Evolutionary conservation across 2,113 vertebrate genomes (phyloP).

Genomic region (Pseudopipra pipra): DNA sequence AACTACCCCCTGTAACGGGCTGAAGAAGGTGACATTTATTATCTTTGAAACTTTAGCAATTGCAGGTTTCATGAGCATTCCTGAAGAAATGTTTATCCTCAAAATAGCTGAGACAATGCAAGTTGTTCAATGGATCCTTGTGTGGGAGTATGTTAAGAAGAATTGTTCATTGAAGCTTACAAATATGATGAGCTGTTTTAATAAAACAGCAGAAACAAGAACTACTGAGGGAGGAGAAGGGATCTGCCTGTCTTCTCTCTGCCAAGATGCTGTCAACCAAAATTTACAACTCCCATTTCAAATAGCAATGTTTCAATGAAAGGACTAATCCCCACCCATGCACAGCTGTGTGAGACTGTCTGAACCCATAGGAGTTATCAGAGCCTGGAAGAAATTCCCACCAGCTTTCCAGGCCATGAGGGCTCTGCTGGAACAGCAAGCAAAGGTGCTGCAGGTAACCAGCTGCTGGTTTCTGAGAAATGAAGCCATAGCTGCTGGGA

Average conservation of each 20-base stretch:
- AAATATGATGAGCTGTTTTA: slow-evolving; percentile 53
- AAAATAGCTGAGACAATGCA: slow-evolving; percentile 7
- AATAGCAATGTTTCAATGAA: background rate
- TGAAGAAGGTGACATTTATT: background rate
- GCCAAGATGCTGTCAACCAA: background rate
- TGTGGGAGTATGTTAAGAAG: slow-evolving; percentile 9
- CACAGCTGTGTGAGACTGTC: background rate
- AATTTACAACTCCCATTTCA: background rate
- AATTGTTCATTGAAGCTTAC: slow-evolving; percentile 50
- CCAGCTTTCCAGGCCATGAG: background rate
- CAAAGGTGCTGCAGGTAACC: background rate
- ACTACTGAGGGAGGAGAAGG: background rate
- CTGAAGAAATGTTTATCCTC: slow-evolving; percentile 2
- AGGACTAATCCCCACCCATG: background rate
- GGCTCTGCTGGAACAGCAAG: background rate
- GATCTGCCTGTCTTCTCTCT: background rate
- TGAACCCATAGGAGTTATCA: background rate
- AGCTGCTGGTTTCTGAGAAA: slow-evolving; percentile 11
- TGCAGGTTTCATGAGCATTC: background rate
- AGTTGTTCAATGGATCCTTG: slow-evolving; percentile 14
- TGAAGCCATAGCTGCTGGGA: background rate
- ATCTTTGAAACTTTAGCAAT: background rate
- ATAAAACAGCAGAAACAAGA: slow-evolving; percentile 13
- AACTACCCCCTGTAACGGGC: background rate
- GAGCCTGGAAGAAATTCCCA: background rate